Evolutionary conservation across 2,113 vertebrate genomes (phyloP).

Genomic region (Aramus guarauna): DNA sequence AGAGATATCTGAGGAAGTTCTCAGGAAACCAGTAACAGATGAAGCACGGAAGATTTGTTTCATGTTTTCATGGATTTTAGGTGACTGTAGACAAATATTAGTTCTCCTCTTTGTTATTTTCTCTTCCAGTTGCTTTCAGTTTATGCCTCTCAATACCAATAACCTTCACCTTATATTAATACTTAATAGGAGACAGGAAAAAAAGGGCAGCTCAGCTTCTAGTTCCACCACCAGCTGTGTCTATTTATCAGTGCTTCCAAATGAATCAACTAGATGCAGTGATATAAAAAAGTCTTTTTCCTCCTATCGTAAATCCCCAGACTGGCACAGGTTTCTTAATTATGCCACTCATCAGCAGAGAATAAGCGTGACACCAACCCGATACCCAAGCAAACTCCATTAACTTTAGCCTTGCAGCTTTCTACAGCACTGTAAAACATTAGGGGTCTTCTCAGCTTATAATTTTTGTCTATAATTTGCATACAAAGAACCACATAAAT

Average conservation of each 20-base stretch:
- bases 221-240: neutral
- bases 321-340: neutral
- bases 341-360: neutral
- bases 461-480: neutral
- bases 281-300: neutral
- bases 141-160: neutral
- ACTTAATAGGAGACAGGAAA: neutral
- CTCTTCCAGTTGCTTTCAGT: neutral
- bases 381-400: neutral
- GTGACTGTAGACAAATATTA: neutral
- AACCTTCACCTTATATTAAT: neutral
- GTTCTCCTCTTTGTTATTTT: slow-evolving; percentile 6
- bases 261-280: neutral
- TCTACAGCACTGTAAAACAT: neutral
- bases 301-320: neutral
- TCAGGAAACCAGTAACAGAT: neutral
- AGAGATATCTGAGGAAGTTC: neutral
- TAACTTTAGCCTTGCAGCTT: neutral
- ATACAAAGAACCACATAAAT: neutral
- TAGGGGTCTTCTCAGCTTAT: neutral
- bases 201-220: neutral
- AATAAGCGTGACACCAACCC: neutral
- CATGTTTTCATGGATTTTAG: neutral
- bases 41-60: neutral
- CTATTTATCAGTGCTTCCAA: neutral